Conservation (phyloP, 1,140 invertebrate species). For the Panagrolaimus sp. region DNA sequence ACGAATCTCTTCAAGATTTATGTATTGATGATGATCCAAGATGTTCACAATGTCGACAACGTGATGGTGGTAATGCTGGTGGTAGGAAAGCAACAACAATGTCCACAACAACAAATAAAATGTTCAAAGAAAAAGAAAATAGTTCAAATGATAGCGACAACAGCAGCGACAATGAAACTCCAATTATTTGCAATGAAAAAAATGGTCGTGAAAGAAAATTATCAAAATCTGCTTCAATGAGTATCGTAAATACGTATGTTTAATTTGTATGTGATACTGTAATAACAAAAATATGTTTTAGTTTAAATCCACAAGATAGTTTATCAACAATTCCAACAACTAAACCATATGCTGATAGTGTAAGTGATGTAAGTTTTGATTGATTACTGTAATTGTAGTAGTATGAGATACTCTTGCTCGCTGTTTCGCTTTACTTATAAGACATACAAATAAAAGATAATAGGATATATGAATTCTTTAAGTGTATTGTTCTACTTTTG, state of each 20-base stretch:
- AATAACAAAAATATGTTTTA: not conserved
- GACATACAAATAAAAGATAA: too few species aligned
- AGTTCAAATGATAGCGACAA: not conserved
- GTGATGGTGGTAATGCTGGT: too few species aligned
- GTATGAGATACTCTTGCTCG: too few species aligned
- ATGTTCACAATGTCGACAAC: conserved; percentile 3
- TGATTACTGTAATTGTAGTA: too few species aligned
- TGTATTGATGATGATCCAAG: conserved; percentile 2
- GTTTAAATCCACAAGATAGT: not conserved
- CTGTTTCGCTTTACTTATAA: too few species aligned
- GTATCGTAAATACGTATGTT: conserved; percentile 7
- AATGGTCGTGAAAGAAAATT: not conserved
- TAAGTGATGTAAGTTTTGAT: conserved; percentile 1
- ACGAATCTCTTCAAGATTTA: not conserved
- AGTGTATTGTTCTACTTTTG: too few species aligned
- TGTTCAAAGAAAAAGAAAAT: not conserved
- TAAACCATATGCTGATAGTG: not conserved
- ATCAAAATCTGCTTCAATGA: conserved; percentile 11
- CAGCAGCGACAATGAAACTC: not conserved
- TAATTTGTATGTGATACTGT: not conserved
- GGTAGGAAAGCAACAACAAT: too few species aligned
- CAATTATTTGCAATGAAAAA: not conserved
- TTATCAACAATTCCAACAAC: not conserved
- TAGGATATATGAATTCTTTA: too few species aligned
- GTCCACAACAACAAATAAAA: too few species aligned